Base-by-base conservation (phyloP, 2,113 vertebrate genomes). In the Porphyrio hochstetteri region DNA sequence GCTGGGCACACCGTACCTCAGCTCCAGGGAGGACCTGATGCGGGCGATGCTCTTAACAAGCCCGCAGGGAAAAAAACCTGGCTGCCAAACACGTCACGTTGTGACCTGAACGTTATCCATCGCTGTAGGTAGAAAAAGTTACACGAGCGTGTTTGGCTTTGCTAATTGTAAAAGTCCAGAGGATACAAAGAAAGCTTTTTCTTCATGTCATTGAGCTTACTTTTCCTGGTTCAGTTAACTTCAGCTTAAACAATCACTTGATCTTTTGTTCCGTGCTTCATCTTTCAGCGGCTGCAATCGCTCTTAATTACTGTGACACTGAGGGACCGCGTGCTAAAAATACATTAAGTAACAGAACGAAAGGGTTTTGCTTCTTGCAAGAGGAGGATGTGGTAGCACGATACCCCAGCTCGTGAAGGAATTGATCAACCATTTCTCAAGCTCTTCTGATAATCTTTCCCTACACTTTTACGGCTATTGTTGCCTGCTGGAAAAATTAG, bases 401-500 rank as follows among this genome's bases (percentile, higher is more conserved):
- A 40, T 18, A 57, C 42, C 28, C 20, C 56, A 44, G 40, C 44
- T 85, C 61, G 35, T 46, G 77, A 91, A 84, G 74, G 80, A 93
- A 69, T 48, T 1, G 13, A 83, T 75, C 61, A 76, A 38, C 69
- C 53, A 16, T 82, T 93, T 53, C 91, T 69, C 67, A 44, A 92
- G 33, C 33, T 69, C 74, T 84, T 88, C 53, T 82, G 50, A 56
- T 76, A 57, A 35, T 91, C 88, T 82, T 95, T 64, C 63, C 48
- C 38, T 71, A 29, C 64, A 69, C 88, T 92, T 93, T 55, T n/a
- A 69, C 16, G 42, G 80, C 90, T 75, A 46, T 93, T 93, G 80
- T 96, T 91, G 79, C 85, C 81, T 90, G 86, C 35, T 85, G 88
- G 77, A 94, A 96, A 97, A 96, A 95, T 72, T 90, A 94, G 94